phyloP scores from a whole-genome alignment of 2,888 invertebrate genomes.

The Coleophora flavipennella region DNA sequence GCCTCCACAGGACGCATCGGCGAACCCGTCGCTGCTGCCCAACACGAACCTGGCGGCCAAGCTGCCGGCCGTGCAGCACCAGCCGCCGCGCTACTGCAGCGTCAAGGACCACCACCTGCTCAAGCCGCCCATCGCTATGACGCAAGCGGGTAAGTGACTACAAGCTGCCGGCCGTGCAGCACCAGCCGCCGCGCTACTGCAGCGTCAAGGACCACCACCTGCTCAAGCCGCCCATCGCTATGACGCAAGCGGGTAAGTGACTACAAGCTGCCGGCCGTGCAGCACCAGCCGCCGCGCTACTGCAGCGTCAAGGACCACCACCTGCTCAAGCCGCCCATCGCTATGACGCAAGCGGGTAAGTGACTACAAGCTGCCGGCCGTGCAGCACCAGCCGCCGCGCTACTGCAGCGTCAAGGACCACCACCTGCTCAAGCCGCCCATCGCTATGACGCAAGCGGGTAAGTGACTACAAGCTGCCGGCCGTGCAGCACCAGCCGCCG shows the following conservation, averaged over 20 bases:
- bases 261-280: constrained; percentile 83
- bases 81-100: constrained; percentile 87
- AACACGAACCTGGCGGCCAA: constrained; percentile 89
- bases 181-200: constrained; percentile 87
- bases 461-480: constrained; percentile 76
- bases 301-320: constrained; percentile 95
- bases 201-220: constrained; percentile 94
- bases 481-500: constrained; percentile 86
- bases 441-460: constrained; percentile 86
- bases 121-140: constrained; percentile 92
- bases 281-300: constrained; percentile 87
- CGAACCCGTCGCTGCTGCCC: constrained; percentile 72
- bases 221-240: constrained; percentile 92
- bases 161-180: constrained; percentile 86
- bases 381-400: constrained; percentile 86
- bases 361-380: constrained; percentile 79
- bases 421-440: constrained; percentile 93
- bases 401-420: constrained; percentile 94
- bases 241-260: constrained; percentile 71
- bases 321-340: constrained; percentile 92
- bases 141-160: constrained; percentile 76
- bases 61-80: constrained; percentile 86
- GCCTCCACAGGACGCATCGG: constrained; percentile 24
- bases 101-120: constrained; percentile 94
- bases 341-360: constrained; percentile 70